These are phyloP conservation scores for Helostoma temminkii DNA, from an alignment of 2,797 vertebrate genomes.

Conservation along the genomic window DNA sequence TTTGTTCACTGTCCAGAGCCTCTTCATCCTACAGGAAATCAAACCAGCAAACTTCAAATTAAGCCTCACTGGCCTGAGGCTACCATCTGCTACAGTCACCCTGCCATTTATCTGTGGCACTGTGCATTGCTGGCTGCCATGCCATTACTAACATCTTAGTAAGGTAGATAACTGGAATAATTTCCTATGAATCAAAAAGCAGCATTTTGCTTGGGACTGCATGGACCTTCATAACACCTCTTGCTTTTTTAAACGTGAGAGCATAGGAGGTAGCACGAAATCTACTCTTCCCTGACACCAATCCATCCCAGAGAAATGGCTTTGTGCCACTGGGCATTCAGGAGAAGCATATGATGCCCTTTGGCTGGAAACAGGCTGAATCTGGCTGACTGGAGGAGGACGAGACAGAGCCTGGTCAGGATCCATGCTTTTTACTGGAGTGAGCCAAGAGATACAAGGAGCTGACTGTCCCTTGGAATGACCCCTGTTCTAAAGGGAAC, in stretches of 20 bases:
- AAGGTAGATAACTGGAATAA: background rate
- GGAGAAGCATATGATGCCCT: conserved; percentile 60
- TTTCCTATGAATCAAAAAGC: background rate
- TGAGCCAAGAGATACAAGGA: conserved; percentile 46
- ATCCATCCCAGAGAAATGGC: conserved; percentile 29
- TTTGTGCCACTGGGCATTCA: conserved; percentile 45
- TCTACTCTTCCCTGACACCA: conserved; percentile 24
- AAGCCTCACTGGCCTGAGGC: conserved; percentile 14
- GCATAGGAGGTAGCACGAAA: conserved; percentile 37
- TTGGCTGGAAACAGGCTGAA: conserved; percentile 53
- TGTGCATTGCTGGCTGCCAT: conserved; percentile 1
- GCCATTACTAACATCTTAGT: background rate
- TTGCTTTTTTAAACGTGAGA: conserved; percentile 41
- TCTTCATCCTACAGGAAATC: conserved; percentile 55
- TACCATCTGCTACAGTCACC: conserved; percentile 46
- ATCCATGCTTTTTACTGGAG: conserved; percentile 50
- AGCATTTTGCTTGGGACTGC: background rate
- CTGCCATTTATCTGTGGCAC: background rate
- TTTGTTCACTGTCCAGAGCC: conserved; percentile 28
- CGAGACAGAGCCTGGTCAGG: conserved; percentile 55
- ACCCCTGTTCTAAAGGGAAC: conserved; percentile 36
- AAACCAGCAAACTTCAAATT: conserved; percentile 36
- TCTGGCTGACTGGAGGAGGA: conserved; percentile 46
- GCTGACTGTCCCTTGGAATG: conserved; percentile 43
- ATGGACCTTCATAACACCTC: too few species aligned